Evolutionary conservation across 1,140 invertebrate genomes (phyloP).

Genomic region (Acyrthosiphon pisum): DNA sequence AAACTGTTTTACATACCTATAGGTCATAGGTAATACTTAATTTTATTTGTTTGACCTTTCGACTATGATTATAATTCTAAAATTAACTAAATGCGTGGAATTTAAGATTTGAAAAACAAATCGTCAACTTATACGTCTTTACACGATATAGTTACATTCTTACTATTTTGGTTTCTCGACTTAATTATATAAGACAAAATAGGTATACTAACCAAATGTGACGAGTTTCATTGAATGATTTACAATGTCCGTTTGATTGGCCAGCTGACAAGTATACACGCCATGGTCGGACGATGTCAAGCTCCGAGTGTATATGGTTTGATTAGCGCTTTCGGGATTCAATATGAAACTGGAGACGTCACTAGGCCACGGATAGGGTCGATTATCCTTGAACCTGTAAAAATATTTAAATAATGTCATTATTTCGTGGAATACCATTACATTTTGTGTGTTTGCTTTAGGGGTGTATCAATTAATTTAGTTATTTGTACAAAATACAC

Average conservation of each 20-base stretch:
- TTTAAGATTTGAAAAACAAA: not conserved
- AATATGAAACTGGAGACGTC: slow-evolving; percentile 73
- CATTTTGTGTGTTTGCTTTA: not conserved
- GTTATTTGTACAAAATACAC: not conserved
- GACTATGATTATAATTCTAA: not conserved
- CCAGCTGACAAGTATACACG: slow-evolving; percentile 75
- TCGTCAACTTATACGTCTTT: not conserved
- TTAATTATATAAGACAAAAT: not conserved
- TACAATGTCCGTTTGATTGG: slow-evolving; percentile 73
- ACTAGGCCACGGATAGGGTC: slow-evolving; percentile 77
- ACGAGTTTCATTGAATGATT: slow-evolving; percentile 71
- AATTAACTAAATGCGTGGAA: not conserved
- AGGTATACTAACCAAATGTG: slow-evolving; percentile 70
- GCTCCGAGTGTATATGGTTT: slow-evolving; percentile 76
- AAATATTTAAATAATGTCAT: not conserved
- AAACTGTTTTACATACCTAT: not conserved
- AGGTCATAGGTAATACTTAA: not conserved
- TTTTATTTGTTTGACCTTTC: not conserved
- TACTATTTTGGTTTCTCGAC: not conserved
- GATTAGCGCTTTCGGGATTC: slow-evolving; percentile 78
- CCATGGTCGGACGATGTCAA: slow-evolving; percentile 71
- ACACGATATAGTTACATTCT: not conserved
- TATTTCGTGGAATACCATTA: not conserved
- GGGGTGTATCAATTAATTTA: not conserved
- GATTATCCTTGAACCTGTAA: slow-evolving; percentile 77